Evolutionary conservation across 2,888 invertebrate species (phyloP).

Genomic region (Plusia festucae): DNA sequence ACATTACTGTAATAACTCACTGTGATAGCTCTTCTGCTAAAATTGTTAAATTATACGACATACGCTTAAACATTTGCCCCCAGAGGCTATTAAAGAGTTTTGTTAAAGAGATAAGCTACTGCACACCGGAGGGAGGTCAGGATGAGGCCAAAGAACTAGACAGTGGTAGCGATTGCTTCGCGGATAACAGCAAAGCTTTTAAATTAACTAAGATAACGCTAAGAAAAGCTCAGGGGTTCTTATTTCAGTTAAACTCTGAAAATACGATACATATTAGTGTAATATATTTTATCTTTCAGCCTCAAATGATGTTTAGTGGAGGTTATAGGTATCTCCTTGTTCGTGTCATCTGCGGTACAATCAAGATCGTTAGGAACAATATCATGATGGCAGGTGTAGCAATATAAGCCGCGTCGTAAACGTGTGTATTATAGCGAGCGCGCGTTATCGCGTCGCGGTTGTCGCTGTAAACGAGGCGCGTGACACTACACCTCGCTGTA

Average conservation of each 20-base stretch:
- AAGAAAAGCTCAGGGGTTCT: background rate
- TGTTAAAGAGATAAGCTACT: slow-evolving; percentile 4
- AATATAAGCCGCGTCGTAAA: slow-evolving; percentile 47
- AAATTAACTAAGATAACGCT: slow-evolving; percentile 1
- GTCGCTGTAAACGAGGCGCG: slow-evolving; percentile 19
- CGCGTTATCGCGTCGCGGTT: slow-evolving; percentile 38
- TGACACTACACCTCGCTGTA: slow-evolving; percentile 28
- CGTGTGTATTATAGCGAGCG: slow-evolving; percentile 12
- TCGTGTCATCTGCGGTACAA: slow-evolving; percentile 34
- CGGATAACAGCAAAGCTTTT: background rate
- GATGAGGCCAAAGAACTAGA: slow-evolving; percentile 4
- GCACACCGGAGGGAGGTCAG: background rate
- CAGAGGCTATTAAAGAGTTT: background rate
- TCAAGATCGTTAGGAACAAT: slow-evolving; percentile 48
- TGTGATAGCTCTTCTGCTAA: background rate
- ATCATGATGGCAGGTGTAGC: slow-evolving; percentile 33
- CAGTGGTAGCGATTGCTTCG: slow-evolving; percentile 2
- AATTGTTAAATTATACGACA: background rate
- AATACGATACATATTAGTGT: slow-evolving; percentile 4
- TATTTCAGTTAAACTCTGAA: slow-evolving; percentile 1
- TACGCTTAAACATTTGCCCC: background rate
- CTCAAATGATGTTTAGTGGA: slow-evolving; percentile 1
- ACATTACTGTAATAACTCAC: no score
- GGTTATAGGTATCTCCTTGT: slow-evolving; percentile 9
- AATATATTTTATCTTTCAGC: slow-evolving; percentile 2